Evolutionary conservation across 2,113 vertebrate genomes (phyloP), one percentile per base, ranked within the genome.

Genomic region (Atractosteus spatula): DNA sequence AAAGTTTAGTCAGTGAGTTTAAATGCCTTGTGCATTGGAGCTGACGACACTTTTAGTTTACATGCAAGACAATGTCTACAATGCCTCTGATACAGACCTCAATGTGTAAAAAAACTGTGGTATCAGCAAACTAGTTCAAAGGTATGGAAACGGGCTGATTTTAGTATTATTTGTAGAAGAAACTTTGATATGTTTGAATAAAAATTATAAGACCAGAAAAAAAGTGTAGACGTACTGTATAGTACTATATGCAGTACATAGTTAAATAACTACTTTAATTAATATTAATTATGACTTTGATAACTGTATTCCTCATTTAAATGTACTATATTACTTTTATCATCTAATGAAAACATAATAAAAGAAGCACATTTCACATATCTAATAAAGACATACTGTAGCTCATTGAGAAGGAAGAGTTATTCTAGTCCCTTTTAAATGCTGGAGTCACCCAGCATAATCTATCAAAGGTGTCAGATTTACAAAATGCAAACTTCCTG

Each of bases 391-490:
- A 17, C 64, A 59, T 78, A 80, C 80, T 78, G 69, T 76, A 74
- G 74, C 76, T 68, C 74, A 62, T 66, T 70, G 76, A 72, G 70
- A 42, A 57, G 55, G 68, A 57, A 44, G 29, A n/a, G 29, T 69
- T 56, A 11, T 5, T 44, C 47, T 11, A 13, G 71, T 70, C 71
- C 75, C 72, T 71, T 80, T 69, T 69, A 75, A 82, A 77, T 90
- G 89, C 91, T 91, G 85, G 87, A 85, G 92, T 93, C 89, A 86
- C 89, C 88, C 88, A 89, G 91, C 92, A 92, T 92, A 92, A 94
- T 95, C 92, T 93, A 93, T 94, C 92, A 93, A 92, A 91, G 88
- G 89, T 93, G 91, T 90, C 92, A 93, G 91, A 90, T 93, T 92
- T 93, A 93, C 91, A 92, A 92, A 94, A 94, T 92, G 91, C 91